Evolutionary conservation across 1,140 invertebrate genomes (phyloP), one percentile per base, ranked within the genome.

Genomic region (Dendrolimus kikuchii): DNA sequence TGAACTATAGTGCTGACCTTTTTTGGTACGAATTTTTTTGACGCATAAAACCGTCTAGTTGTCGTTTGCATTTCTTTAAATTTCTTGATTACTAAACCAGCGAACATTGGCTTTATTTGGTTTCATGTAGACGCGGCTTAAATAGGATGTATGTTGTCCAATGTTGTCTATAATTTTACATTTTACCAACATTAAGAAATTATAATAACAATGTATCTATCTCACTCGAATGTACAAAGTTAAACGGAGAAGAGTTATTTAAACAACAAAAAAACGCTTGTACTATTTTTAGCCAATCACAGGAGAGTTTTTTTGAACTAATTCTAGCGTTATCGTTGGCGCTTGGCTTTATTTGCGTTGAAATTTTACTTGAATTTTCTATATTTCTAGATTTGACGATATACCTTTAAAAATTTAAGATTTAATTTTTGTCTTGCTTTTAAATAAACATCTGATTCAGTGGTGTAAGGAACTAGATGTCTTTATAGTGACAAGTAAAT

Each of bases 291-390:
- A 70, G 59, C 81, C 79, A 85, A 85, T 85, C 79, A 76, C 45
- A 66, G 50, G 38, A 52, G 52, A 46, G 60, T 23, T 23, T 74
- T 80, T 85, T 80, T 51, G 71, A 81, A 76, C 68, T 62, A 59
- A 70, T 80, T 74, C 66, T 63, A 66, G 73, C 74, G 75, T 79
- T 66, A 76, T 67, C 58, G 62, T 71, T 78, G 71, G 66, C 65
- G 72, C 68, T 75, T 75, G 68, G 69, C 68, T 65, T 67, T 53
- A 54, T 61, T 70, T 59, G 60, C 59, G 57, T 68, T 65, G 57
- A 55, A 46, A 47, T 54, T 59, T 50, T 49, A 47, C 46, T 7
- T 50, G 41, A 49, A 37, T 41, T 58, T 49, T 53, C 44, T 43
- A 49, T 41, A 23, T 23, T 23, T 23, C 23, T 50, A 23, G 48